Conservation (phyloP, 2,888 invertebrate genomes). For the Oscheius sp. region DNA sequence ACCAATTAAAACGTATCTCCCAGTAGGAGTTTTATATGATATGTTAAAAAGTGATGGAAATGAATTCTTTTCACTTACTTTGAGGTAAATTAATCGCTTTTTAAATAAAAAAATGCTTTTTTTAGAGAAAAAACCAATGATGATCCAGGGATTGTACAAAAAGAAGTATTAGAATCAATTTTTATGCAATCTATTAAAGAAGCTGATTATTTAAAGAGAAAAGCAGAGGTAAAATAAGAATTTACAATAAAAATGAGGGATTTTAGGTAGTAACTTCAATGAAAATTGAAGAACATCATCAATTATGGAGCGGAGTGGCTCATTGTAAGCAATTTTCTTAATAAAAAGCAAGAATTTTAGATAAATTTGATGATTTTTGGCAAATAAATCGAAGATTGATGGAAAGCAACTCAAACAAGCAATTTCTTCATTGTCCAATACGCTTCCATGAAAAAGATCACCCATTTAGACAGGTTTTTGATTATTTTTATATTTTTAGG, state of each 20-base stretch:
- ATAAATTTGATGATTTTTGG: slow-evolving; percentile 99
- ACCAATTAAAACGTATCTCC: slow-evolving; percentile 76
- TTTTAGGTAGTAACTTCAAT: slow-evolving; percentile 74
- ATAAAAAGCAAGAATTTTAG: slow-evolving; percentile 76
- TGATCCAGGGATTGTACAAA: slow-evolving; percentile 8
- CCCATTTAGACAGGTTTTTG: slow-evolving; percentile 51
- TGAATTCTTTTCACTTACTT: slow-evolving; percentile 91
- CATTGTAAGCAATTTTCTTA: slow-evolving; percentile 81
- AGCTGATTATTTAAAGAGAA: slow-evolving; percentile 96
- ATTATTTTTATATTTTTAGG: no score
- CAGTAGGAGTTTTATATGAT: slow-evolving; percentile 90
- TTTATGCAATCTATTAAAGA: slow-evolving; percentile 95
- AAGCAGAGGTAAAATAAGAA: slow-evolving; percentile 78
- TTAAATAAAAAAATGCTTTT: no score
- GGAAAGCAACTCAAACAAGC: slow-evolving; percentile 83
- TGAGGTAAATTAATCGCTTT: slow-evolving; percentile 79
- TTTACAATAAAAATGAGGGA: no score
- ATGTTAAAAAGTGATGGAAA: slow-evolving; percentile 80
- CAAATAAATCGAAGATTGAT: slow-evolving; percentile 93
- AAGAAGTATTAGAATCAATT: slow-evolving; percentile 90
- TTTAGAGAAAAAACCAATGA: slow-evolving; percentile 20
- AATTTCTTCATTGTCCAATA: slow-evolving; percentile 89
- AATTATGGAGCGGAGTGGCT: slow-evolving; percentile 91
- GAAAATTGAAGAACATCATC: slow-evolving; percentile 91
- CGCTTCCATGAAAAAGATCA: slow-evolving; percentile 78